A percentile compares a stretch with the other conserved stretches of the same genome.
phyloP scores from a whole-genome alignment of 2,888 invertebrate species.

The Drosophila prostipennis region DNA sequence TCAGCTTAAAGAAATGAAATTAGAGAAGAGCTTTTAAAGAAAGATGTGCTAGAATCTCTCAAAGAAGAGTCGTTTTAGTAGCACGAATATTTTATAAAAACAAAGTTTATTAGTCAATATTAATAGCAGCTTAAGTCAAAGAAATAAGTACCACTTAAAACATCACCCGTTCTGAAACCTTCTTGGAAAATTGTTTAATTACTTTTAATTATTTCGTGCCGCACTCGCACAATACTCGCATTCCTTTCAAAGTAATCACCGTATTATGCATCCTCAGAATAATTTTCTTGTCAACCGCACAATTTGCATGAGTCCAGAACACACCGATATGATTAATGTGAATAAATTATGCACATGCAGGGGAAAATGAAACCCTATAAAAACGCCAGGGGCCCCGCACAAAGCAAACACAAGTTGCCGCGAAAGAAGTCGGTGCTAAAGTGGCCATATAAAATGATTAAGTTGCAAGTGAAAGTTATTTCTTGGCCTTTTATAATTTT shows the following conservation, averaged over 20 bases:
- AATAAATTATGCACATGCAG: conserved; percentile 66
- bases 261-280: conserved; percentile 31
- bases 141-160: background rate
- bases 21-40: no score
- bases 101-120: no score
- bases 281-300: conserved; percentile 62
- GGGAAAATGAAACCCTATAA: conserved; percentile 43
- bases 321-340: conserved; percentile 50
- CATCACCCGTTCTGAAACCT: background rate
- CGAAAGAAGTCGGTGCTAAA: conserved; percentile 48
- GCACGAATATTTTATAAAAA: no score
- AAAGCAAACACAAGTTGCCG: conserved; percentile 15
- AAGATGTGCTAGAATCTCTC: no score
- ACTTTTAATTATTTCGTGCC: conserved; percentile 9
- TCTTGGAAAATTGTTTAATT: background rate
- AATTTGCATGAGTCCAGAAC: conserved; percentile 52
- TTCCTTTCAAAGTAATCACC: conserved; percentile 17
- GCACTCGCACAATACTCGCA: conserved; percentile 9
- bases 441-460: conserved; percentile 72
- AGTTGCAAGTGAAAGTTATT: conserved; percentile 73
- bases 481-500: conserved; percentile 70
- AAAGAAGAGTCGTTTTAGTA: no score
- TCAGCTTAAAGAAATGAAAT: no score
- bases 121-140: no score
- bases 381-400: conserved; percentile 31